Conservation (phyloP, 2,797 vertebrate genomes). For the Macropodus opercularis region DNA sequence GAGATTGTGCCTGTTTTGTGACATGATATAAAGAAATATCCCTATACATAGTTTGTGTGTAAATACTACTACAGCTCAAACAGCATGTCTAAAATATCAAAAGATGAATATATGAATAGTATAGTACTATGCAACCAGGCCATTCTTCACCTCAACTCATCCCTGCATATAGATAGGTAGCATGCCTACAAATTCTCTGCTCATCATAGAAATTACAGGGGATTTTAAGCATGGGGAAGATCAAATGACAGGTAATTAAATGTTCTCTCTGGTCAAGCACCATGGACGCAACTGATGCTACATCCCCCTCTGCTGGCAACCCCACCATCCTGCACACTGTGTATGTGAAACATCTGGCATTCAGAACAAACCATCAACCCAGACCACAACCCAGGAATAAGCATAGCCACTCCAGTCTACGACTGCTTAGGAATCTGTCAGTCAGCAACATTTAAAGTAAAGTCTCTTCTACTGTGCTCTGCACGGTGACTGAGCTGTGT, state of each 20-base stretch:
- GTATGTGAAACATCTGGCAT: constrained; percentile 70
- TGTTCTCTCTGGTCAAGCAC: constrained; percentile 11
- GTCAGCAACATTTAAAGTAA: constrained; percentile 75
- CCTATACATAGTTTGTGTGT: neutral
- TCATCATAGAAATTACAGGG: constrained; percentile 40
- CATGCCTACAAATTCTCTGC: constrained; percentile 28
- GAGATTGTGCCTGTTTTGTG: too few species aligned
- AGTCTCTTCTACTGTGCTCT: constrained; percentile 54
- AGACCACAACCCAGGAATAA: constrained; percentile 76
- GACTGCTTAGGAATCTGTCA: constrained; percentile 76
- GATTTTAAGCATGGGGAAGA: constrained; percentile 32
- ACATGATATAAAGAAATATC: too few species aligned
- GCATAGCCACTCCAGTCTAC: constrained; percentile 68
- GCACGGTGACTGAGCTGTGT: constrained; percentile 35
- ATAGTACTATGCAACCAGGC: neutral
- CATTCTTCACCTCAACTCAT: constrained; percentile 17
- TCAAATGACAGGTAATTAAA: constrained; percentile 57
- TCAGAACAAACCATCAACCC: constrained; percentile 63
- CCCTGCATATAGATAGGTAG: too few species aligned
- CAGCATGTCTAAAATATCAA: neutral
- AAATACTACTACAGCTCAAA: neutral
- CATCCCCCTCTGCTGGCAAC: constrained; percentile 69
- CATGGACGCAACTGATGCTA: constrained; percentile 30
- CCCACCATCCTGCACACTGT: constrained; percentile 28
- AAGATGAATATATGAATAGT: neutral